Percentiles rank a stretch among this genome's conserved stretches.
Evolutionary conservation across 2,888 invertebrate species (phyloP).

Genomic region (Exephanes ischioxanthus): DNA sequence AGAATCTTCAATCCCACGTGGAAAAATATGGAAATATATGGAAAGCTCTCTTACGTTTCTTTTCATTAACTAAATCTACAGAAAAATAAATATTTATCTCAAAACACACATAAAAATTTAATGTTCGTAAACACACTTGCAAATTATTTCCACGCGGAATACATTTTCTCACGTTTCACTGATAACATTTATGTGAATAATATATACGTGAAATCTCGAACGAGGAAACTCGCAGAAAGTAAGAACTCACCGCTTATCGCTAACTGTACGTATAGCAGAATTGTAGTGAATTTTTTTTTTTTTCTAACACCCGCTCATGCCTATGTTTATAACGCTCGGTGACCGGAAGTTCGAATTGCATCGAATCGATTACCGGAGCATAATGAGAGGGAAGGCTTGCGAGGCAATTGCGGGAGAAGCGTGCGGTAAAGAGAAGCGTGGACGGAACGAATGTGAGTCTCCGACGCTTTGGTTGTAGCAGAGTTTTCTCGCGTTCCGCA

Average conservation of each 20-base stretch:
- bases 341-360: slow-evolving; percentile 21
- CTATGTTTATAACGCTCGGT: neutral
- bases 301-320: neutral
- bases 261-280: neutral
- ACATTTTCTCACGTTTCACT: neutral
- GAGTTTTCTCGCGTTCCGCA: slow-evolving; percentile 59
- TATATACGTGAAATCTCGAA: neutral
- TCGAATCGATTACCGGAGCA: slow-evolving; percentile 16
- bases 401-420: neutral
- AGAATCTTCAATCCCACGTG: neutral
- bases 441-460: slow-evolving; percentile 41
- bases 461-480: slow-evolving; percentile 4
- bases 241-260: slow-evolving; percentile 6
- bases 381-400: slow-evolving; percentile 16
- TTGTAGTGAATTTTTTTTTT: neutral
- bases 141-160: neutral
- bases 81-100: neutral
- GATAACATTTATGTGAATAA: neutral
- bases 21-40: neutral
- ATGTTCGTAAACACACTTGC: neutral
- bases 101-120: neutral
- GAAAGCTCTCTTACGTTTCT: neutral
- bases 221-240: neutral
- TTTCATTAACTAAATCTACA: neutral
- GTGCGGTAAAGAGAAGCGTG: neutral